phyloP scores from a whole-genome alignment of 2,113 vertebrate genomes.

The Otis tarda region DNA sequence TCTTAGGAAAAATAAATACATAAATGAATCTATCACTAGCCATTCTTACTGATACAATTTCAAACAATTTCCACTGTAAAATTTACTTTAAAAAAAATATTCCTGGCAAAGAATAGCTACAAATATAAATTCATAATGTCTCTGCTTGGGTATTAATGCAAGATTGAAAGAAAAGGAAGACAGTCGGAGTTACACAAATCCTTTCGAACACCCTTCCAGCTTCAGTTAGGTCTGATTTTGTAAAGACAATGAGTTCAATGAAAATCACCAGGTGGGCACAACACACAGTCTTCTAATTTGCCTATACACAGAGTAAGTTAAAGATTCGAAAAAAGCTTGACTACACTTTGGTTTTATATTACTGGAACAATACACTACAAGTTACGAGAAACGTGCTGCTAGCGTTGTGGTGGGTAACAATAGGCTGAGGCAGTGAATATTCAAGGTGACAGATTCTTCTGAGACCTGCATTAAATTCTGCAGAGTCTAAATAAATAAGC shows the following conservation, averaged over 20 bases:
- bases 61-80: background rate
- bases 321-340: background rate
- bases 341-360: background rate
- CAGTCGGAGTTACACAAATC: background rate
- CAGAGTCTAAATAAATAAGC: background rate
- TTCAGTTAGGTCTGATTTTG: background rate
- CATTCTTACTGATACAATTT: background rate
- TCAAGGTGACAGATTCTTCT: background rate
- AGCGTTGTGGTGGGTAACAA: accelerated
- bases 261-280: background rate
- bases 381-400: background rate
- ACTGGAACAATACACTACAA: background rate
- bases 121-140: background rate
- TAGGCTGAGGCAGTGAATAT: background rate
- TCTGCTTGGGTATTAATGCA: background rate
- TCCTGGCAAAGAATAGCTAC: background rate
- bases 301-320: background rate
- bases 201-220: background rate
- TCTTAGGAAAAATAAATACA: background rate
- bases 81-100: background rate
- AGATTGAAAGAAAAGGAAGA: background rate
- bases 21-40: background rate
- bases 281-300: background rate
- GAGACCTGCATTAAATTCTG: background rate
- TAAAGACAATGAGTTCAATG: background rate